Evolutionary conservation across 2,797 vertebrate species (phyloP), one percentile per base, ranked within the genome.

Genomic region (Streptopelia turtur): DNA sequence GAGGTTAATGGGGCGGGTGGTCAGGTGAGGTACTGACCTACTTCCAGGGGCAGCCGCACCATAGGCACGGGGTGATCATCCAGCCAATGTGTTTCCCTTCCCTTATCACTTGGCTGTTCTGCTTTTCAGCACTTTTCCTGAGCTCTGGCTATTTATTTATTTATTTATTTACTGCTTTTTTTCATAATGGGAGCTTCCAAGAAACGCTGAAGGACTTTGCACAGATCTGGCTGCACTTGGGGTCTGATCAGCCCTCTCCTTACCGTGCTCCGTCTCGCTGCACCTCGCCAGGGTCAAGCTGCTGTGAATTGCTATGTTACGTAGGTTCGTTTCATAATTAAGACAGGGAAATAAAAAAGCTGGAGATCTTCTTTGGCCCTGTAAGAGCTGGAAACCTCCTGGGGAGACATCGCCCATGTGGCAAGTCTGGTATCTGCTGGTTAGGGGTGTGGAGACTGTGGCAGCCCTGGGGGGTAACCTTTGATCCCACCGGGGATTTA

Each of bases 21-120:
- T 96, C 94, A 97, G 86, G 83, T 87, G 93, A 94, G 93, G 93
- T 95, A 83, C 31, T 92, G 95, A 95, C 95, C 94, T 95, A 93
- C 27, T 95, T 96, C 87, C 43, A 76, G 83, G 92, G 94, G 37
- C 68, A 84, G 31, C 9, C 8, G 11, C 3, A 5, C 65, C 0
- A 1, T 16, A 45, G 83, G 77, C 70, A 20, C 22, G 1, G 28
- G 24, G 71, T 90, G 87, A 83, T 43, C 64, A 53, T 50, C 71
- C 75, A 82, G 56, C 83, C 91, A 90, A 75, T 91, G 75, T 23
- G 53, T 74, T 95, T 82, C 81, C 91, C 45, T 89, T 88, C 71
- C 33, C 85, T 94, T 97, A 95, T 97, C 87, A 0, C 47, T 57
- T 1, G 2, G 10, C 70, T 16, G 5, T 94, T 94, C 60, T 97